Conservation (phyloP, 2,113 vertebrate species). For the Campylomormyrus numenius region DNA sequence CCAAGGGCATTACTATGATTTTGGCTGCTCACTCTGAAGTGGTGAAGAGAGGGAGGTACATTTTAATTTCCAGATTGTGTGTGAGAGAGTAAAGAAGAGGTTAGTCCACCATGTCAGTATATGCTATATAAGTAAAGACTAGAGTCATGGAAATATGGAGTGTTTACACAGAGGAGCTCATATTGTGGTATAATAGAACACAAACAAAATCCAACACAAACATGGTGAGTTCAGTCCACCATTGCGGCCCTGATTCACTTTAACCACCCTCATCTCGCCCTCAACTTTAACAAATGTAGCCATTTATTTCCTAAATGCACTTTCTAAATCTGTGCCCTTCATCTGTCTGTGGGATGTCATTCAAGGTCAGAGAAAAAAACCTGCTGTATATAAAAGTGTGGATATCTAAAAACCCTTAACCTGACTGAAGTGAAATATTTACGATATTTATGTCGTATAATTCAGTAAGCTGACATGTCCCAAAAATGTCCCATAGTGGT, state of each 20-base stretch:
- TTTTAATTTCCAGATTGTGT: slow-evolving; percentile 18
- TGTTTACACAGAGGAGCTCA: background rate
- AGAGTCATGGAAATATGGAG: background rate
- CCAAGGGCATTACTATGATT: slow-evolving; percentile 14
- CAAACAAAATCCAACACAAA: background rate
- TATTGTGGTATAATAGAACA: background rate
- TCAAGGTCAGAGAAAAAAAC: background rate
- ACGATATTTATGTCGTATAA: background rate
- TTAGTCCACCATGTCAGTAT: background rate
- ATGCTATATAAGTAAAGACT: background rate
- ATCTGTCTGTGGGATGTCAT: background rate
- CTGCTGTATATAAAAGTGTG: background rate
- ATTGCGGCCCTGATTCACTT: background rate
- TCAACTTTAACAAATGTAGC: background rate
- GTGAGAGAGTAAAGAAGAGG: background rate
- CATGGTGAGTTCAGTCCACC: background rate
- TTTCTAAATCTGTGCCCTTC: background rate
- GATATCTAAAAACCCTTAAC: background rate
- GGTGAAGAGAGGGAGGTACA: slow-evolving; percentile 4
- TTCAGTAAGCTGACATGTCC: background rate
- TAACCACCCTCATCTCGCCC: background rate
- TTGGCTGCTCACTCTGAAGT: slow-evolving; percentile 14
- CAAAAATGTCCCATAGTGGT: background rate
- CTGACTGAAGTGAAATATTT: background rate
- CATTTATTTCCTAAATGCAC: background rate